Evolutionary conservation across 1,140 invertebrate genomes (phyloP).

Genomic region (Meteorus sp.): DNA sequence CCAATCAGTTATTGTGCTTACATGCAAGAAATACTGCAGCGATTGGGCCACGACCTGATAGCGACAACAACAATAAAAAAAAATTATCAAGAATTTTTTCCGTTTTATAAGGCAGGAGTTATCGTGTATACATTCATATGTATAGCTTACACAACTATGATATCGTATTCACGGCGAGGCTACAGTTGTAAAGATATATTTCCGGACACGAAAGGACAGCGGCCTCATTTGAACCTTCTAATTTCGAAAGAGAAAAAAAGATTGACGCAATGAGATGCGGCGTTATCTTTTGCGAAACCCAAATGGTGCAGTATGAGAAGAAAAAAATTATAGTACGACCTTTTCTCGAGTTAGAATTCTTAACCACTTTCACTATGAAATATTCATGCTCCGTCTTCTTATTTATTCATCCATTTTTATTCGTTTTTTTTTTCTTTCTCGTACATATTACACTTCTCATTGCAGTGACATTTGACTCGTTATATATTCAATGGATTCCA

Average conservation of each 20-base stretch:
- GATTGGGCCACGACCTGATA: no score
- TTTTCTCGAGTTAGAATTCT: no score
- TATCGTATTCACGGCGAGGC: not conserved
- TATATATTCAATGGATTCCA: no score
- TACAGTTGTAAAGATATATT: slow-evolving; percentile 10
- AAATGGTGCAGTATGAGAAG: no score
- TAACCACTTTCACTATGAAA: no score
- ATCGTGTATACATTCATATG: no score
- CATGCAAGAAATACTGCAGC: no score
- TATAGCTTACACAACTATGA: not conserved
- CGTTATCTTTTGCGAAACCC: no score
- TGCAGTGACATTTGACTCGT: not conserved
- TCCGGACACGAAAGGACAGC: slow-evolving; percentile 9
- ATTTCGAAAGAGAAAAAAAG: not conserved
- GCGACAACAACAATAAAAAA: not conserved
- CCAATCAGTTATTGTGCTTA: no score
- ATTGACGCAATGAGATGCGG: no score
- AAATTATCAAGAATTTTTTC: not conserved
- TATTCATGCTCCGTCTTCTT: not conserved
- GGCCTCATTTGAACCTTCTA: slow-evolving; percentile 7
- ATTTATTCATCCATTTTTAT: not conserved
- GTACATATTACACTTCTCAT: not conserved
- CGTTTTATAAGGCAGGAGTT: no score
- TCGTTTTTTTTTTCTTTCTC: not conserved
- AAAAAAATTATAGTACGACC: no score